Evolutionary conservation across 2,888 invertebrate species (phyloP), one percentile per base, ranked within the genome.

Genomic region (Parapristionchus giblindavisi): DNA sequence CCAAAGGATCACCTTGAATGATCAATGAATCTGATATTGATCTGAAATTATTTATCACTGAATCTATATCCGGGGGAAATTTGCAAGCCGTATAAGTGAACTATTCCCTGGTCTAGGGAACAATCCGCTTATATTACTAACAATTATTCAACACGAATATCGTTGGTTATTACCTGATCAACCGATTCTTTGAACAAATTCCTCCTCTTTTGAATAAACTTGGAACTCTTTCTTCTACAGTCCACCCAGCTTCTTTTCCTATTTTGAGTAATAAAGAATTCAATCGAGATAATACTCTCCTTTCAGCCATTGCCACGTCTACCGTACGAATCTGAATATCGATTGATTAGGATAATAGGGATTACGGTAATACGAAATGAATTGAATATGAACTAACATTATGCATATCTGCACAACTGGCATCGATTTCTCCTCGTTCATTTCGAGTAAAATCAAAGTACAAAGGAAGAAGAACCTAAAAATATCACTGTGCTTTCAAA

Each of bases 361-460:
- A 17, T 36, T 8, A 17, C 11, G 43, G 56, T 24, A 6, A 54
- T 17, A 54, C 21, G 27, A n/a, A 8, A 17, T 11, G 6, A 56
- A 24, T 56, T 8, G 11, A 24, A 56, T 11, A 24, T 27, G 4
- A 29, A 60, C 70, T 70, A 17, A 54, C 70, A 52, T 54, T 70
- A 54, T 70, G 52, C 54, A 70, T 52, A 17, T 70, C 79, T 11
- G 77, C 78, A 77, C 86, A 86, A 8, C 78, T 77, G 3, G 81
- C 79, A 58, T 85, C 85, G 6, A 85, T 75, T 11, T 77, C 65
- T 14, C 84, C 85, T 17, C 74, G 38, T 51, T 85, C 85, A 73
- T 86, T 86, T 32, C 80, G 76, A 6, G 83, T 77, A 24, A 85
- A 76, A 70, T 85, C 85, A 74, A 83, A 86, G 72, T 86, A 86